Conservation (phyloP, 2,888 invertebrate genomes). For the Tipula lateralis region DNA sequence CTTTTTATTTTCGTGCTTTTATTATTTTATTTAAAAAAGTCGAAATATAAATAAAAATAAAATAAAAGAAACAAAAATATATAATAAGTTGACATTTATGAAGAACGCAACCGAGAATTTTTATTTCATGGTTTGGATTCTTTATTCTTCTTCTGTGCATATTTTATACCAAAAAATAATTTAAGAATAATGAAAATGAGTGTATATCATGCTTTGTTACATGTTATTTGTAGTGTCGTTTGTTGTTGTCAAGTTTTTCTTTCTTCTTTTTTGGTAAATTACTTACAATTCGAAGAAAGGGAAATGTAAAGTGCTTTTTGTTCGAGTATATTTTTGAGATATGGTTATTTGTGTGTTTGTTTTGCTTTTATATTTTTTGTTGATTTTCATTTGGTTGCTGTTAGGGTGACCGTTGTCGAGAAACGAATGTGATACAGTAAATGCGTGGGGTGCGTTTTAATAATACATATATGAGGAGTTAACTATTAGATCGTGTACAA, state of each 20-base stretch:
- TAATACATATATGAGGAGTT: neutral
- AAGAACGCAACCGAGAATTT: constrained; percentile 5
- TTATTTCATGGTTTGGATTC: neutral
- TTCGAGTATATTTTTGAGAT: neutral
- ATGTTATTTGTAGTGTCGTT: constrained; percentile 24
- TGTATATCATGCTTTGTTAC: constrained; percentile 24
- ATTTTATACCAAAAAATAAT: neutral
- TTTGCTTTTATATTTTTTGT: neutral
- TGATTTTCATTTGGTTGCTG: neutral
- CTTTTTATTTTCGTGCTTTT: constrained; percentile 19
- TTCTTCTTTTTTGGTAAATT: neutral
- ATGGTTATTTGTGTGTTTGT: neutral
- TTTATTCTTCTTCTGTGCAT: neutral
- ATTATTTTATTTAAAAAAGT: neutral
- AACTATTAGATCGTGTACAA: neutral
- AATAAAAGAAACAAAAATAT: neutral
- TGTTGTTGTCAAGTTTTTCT: neutral
- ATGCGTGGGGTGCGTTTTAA: neutral
- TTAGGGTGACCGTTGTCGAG: neutral
- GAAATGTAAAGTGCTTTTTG: constrained; percentile 19
- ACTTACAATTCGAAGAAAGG: neutral
- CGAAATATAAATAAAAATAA: constrained; percentile 2
- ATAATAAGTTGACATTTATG: constrained; percentile 19
- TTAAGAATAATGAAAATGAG: constrained; percentile 24
- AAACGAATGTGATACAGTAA: neutral